phyloP scores from a whole-genome alignment of 2,797 vertebrate genomes.

The Bothrops alternatus region DNA sequence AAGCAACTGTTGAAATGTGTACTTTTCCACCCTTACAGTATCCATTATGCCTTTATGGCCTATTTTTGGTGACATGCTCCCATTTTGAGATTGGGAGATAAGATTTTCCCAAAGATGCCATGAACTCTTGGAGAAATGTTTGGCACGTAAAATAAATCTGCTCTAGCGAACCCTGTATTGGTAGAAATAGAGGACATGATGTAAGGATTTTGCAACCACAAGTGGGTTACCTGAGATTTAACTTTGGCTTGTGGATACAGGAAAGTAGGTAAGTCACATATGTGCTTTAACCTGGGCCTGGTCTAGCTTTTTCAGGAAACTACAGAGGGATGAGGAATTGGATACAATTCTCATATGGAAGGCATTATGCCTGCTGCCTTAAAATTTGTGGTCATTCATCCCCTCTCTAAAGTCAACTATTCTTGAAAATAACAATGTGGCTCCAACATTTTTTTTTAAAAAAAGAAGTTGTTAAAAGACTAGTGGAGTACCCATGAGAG shows the following conservation, averaged over 20 bases:
- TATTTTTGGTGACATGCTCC: background rate
- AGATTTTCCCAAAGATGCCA: background rate
- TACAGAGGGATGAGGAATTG: background rate
- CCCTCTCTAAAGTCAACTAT: background rate
- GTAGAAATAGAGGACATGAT: background rate
- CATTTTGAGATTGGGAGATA: background rate
- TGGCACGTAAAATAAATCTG: background rate
- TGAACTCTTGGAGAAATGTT: background rate
- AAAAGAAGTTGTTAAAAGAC: background rate
- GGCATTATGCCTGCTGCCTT: background rate
- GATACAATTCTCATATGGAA: background rate
- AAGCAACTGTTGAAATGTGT: background rate
- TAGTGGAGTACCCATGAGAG: background rate
- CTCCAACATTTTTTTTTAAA: background rate
- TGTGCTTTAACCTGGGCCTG: background rate
- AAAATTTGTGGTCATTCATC: background rate
- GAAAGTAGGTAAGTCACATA: background rate
- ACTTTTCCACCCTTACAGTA: background rate
- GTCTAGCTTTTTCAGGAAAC: background rate
- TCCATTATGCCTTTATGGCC: background rate
- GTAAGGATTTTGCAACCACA: background rate
- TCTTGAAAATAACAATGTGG: background rate
- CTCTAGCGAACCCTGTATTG: background rate
- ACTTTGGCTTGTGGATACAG: background rate
- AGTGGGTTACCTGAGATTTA: background rate